Evolutionary conservation across 2,797 vertebrate species (phyloP), one percentile per base, ranked within the genome.

Genomic region (Myotis planiceps): DNA sequence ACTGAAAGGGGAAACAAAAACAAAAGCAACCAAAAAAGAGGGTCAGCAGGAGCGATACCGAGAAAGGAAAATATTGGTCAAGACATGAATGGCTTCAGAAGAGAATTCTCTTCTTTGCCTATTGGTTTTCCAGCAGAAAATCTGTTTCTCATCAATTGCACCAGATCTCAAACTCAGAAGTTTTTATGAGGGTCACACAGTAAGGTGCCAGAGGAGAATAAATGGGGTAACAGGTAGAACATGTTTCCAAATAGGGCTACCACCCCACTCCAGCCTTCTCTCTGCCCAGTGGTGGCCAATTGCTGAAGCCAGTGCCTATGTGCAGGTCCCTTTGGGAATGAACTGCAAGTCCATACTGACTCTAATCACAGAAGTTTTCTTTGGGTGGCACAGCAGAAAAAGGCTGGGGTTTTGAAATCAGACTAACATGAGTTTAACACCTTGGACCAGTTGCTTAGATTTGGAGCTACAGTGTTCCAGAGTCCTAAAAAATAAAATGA

Each of bases 401-500:
- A 87, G 75, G 27, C 21, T 42, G 93, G 1, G 27, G 4, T 72
- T 85, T 81, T 90, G 72, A 92, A 93, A 90, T 68, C 60, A 96
- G 76, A 82, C 47, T 6, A 83, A 42, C 0, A 0, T 15, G 34
- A 89, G 18, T 69, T 90, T 87, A 55, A 75, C 42, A 76, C 32
- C 21, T 75, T 75, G 25, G 15, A 51, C 3, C 16, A 69, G 15
- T 92, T 90, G 34, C n/a, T 94, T 92, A 66, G 72, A 55, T 58
- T n/a, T 47, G 55, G 49, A 86, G 32, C 45, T 84, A 21, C 23
- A 5, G 19, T 89, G 88, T 95, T 82, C 49, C 88, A 63, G 49
- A 27, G 19, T 71, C 39, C 60, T 81, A 29, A 49, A 91, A 85
- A 83, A 84, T 27, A 25, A 60, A 76, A 94, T 4, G 76, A n/a